Percentiles rank a stretch among this genome's conserved stretches.
Conservation (phyloP, 2,888 invertebrate species). For the Chorisops tibialis region DNA sequence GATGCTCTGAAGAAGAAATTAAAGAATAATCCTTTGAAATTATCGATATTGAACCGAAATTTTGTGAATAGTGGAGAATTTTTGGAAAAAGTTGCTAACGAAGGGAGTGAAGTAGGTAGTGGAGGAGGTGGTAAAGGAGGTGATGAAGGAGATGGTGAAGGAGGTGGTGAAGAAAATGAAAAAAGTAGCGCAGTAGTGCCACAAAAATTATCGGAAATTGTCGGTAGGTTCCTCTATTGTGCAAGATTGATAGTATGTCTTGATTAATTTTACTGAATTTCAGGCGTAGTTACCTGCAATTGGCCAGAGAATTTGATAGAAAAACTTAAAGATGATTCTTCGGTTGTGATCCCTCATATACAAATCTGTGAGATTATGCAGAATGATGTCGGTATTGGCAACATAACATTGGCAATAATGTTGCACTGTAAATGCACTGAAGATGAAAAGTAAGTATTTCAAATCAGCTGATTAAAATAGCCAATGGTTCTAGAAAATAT, state of each 20-base stretch:
- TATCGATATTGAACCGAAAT: constrained; percentile 2
- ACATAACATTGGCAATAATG: constrained; percentile 20
- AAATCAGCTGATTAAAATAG: too few relatives aligned
- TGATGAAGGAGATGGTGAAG: too few relatives aligned
- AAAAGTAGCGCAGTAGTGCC: too few relatives aligned
- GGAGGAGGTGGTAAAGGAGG: not conserved
- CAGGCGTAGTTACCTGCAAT: constrained; percentile 17
- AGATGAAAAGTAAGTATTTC: not conserved
- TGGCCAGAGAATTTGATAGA: constrained; percentile 20
- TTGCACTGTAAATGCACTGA: constrained; percentile 21
- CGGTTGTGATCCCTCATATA: constrained; percentile 15
- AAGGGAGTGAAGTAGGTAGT: not conserved
- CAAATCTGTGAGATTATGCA: constrained; percentile 15
- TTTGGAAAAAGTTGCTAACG: not conserved
- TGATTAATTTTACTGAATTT: not conserved
- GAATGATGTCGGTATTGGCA: constrained; percentile 8
- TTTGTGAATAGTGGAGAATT: not conserved
- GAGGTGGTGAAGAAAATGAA: too few relatives aligned
- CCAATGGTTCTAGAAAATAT: too few relatives aligned
- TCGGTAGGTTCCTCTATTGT: too few relatives aligned
- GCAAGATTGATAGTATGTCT: too few relatives aligned
- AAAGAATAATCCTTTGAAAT: constrained; percentile 6
- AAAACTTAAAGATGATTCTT: constrained; percentile 10
- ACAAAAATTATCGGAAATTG: too few relatives aligned
- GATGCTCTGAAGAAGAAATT: constrained; percentile 7